Evolutionary conservation across 37 sponge, comb jelly and placozoan species (phyloP).

Genomic region (Trichoplax adhaerens): DNA sequence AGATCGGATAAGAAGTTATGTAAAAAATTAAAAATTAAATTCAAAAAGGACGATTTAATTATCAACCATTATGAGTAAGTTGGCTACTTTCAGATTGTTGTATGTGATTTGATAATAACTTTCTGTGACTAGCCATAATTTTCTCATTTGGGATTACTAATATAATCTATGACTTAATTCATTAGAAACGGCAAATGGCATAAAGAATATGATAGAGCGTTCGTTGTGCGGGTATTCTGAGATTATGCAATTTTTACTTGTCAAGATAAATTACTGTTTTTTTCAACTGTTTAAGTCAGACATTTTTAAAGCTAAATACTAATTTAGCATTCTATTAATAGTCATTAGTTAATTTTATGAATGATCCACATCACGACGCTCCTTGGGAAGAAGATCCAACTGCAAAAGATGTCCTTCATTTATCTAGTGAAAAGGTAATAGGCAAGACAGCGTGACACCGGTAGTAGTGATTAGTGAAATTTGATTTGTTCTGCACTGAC

Average conservation of each 20-base stretch:
- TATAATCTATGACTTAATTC: constrained; percentile 9
- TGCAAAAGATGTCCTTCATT: constrained; percentile 49
- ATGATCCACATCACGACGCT: constrained; percentile 61
- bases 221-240: constrained; percentile 13
- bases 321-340: constrained; percentile 4
- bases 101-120: no score
- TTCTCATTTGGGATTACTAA: neutral
- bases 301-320: neutral
- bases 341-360: constrained; percentile 54
- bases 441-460: neutral
- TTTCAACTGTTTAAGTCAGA: neutral
- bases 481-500: neutral
- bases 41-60: constrained; percentile 8
- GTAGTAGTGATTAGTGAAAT: constrained; percentile 6
- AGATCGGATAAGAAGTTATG: constrained; percentile 40
- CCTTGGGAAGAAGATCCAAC: constrained; percentile 85
- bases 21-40: constrained; percentile 46
- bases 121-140: no score
- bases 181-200: constrained; percentile 48
- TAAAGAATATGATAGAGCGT: constrained; percentile 77
- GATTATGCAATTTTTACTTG: neutral
- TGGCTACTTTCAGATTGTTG: neutral
- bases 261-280: neutral
- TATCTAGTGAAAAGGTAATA: neutral
- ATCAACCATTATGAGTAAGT: constrained; percentile 58